These are phyloP conservation scores for Spodoptera picta DNA, from an alignment of 2,888 invertebrate species.

Conservation along the genomic window DNA sequence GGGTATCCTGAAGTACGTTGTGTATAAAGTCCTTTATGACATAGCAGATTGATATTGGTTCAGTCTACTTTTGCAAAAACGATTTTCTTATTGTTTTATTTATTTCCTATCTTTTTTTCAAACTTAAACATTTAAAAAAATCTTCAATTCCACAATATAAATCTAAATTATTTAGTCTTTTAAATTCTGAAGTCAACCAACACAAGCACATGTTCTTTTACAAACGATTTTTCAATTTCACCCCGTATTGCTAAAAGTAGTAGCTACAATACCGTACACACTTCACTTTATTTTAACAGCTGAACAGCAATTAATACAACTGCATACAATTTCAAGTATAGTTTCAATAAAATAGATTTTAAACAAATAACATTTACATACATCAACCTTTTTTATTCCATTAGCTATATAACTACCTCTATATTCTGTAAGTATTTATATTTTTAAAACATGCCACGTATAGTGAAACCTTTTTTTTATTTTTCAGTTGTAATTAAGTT, in stretches of 20 bases:
- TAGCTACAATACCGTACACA: background rate
- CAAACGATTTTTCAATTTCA: conserved; percentile 17
- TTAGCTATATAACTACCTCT: too few species aligned
- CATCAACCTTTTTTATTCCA: too few species aligned
- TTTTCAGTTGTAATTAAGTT: too few species aligned
- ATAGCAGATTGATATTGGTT: too few species aligned
- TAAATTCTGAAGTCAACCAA: background rate
- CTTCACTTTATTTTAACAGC: conserved; percentile 26
- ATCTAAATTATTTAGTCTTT: background rate
- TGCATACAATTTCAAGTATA: conserved; percentile 2
- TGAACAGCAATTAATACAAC: conserved; percentile 29
- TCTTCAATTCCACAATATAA: too few species aligned
- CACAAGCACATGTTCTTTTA: conserved; percentile 5
- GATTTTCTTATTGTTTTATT: too few species aligned
- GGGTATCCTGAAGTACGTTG: background rate
- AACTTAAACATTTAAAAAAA: too few species aligned
- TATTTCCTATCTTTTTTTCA: too few species aligned
- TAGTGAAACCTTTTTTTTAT: too few species aligned
- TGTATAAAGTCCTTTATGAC: background rate
- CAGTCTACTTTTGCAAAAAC: too few species aligned
- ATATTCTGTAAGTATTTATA: too few species aligned
- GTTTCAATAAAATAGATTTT: background rate
- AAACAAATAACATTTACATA: background rate
- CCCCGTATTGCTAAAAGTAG: conserved; percentile 1
- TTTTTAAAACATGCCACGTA: too few species aligned